Evolutionary conservation across 2,888 invertebrate genomes (phyloP), one percentile per base, ranked within the genome.

Genomic region (Tromatobia lineatoria): DNA sequence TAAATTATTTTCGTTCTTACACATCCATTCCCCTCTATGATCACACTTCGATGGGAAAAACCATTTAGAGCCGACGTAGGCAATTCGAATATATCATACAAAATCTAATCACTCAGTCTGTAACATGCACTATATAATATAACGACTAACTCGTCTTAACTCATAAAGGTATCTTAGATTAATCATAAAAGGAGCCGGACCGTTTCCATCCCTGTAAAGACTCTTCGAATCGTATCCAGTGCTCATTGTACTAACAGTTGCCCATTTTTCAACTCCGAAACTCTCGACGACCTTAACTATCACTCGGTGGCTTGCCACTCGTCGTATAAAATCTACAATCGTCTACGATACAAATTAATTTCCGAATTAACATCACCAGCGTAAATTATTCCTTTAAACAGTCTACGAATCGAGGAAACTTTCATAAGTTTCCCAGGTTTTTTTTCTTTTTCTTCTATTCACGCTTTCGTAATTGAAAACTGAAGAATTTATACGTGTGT

Each of bases 221-320:
- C 64, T 86, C 82, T 82, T 87, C 86, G 87, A 85, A 86, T 86
- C 88, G 87, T 88, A 88, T 90, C 85, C 82, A 86, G 77, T 87
- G 83, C 87, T 89, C 88, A 88, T 90, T 91, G 90, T 90, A 90
- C 89, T 89, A 86, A 86, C 85, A 87, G 88, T 88, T 91, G 86
- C 86, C 80, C 83, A 88, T 79, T 82, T 83, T 76, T 86, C 80
- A 83, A 83, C 73, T 80, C 75, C 76, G 57, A 67, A 47, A 78
- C 45, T 64, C 57, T 69, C 54, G 66, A 76, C 66, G 61, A 76
- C 38, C 52, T 80, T 80, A 87, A 71, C 75, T 87, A 88, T 82
- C 70, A 67, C 52, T 66, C 80, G 18, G 71, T 83, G 80, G 75
- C 80, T 83, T 73, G 82, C 86, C 77, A 83, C 77, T 75, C 75